Evolutionary conservation across 2,888 invertebrate species (phyloP).

Genomic region (Pecten maximus): DNA sequence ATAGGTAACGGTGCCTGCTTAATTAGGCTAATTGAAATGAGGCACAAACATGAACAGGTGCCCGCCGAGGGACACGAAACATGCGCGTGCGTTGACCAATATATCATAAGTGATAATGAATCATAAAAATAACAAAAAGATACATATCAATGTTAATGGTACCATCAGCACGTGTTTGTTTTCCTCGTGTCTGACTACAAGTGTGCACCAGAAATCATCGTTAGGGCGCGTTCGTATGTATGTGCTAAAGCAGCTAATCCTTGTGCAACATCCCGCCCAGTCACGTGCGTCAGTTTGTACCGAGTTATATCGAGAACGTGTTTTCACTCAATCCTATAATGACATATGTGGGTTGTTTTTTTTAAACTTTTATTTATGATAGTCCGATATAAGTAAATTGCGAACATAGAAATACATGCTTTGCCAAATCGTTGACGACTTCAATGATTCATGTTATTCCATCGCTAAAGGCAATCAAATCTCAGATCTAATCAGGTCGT

Average conservation of each 20-base stretch:
- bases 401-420: too few species aligned
- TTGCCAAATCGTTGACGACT: too few species aligned
- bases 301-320: neutral
- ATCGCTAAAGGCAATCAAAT: neutral
- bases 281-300: neutral
- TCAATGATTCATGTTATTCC: too few species aligned
- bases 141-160: neutral
- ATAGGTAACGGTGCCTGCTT: neutral
- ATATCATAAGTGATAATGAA: neutral
- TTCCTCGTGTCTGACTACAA: neutral
- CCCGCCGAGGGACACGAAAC: neutral
- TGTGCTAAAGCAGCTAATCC: neutral
- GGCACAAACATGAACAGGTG: neutral
- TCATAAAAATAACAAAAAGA: neutral
- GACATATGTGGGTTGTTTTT: neutral
- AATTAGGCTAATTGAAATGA: constrained; percentile 15
- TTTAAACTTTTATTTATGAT: too few species aligned
- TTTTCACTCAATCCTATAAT: neutral
- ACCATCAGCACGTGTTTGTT: neutral
- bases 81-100: neutral
- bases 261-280: neutral
- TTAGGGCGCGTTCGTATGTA: neutral
- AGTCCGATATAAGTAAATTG: neutral
- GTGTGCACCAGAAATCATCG: neutral
- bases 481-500: neutral